Evolutionary conservation across 2,113 vertebrate genomes (phyloP).

Genomic region (Ginglymostoma cirratum): DNA sequence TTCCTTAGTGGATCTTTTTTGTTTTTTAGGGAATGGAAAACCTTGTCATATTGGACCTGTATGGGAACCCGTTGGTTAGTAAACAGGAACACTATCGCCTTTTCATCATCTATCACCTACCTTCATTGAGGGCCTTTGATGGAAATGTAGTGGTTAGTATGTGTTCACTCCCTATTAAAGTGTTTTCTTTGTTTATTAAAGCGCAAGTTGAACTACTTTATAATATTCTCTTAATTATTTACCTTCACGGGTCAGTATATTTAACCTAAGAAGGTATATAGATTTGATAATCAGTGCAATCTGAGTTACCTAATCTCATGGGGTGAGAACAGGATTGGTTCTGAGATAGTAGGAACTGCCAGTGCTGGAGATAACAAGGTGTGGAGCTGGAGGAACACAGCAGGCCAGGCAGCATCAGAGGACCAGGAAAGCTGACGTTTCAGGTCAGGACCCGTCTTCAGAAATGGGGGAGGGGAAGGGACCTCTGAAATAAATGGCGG

Average conservation of each 20-base stretch:
- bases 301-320: background rate
- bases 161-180: background rate
- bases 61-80: conserved; percentile 65
- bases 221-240: background rate
- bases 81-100: conserved; percentile 72
- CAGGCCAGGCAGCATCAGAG: too few species aligned
- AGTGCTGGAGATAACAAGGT: too few species aligned
- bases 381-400: too few species aligned
- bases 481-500: too few species aligned
- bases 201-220: background rate
- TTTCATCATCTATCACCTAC: conserved; percentile 72
- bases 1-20: conserved; percentile 56
- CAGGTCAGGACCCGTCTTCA: too few species aligned
- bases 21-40: conserved; percentile 59
- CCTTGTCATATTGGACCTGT: conserved; percentile 72
- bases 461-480: too few species aligned
- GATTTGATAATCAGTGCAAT: background rate
- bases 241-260: too few species aligned
- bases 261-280: background rate
- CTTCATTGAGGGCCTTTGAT: conserved; percentile 75
- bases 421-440: too few species aligned
- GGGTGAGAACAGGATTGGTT: background rate
- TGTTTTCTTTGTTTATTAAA: conserved; percentile 21
- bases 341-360: too few species aligned
- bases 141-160: conserved; percentile 63